phyloP scores from a whole-genome alignment of 2,113 vertebrate genomes.

The Passer montanus region DNA sequence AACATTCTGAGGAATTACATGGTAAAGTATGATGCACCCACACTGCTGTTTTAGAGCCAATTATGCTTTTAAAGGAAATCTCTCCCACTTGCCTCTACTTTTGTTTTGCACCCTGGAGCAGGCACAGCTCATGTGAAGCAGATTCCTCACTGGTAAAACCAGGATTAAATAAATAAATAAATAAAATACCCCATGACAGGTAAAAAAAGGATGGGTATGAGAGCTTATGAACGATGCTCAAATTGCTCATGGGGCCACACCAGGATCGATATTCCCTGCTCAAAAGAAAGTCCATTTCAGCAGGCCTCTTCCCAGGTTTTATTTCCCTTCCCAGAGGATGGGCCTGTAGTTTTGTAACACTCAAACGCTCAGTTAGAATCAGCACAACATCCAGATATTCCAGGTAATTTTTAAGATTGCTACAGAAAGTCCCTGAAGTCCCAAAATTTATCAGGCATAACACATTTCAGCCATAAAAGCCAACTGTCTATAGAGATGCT shows the following conservation, averaged over 20 bases:
- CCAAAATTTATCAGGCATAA: neutral
- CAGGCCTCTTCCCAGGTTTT: neutral
- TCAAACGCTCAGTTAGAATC: neutral
- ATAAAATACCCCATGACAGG: neutral
- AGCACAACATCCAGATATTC: neutral
- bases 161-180: neutral
- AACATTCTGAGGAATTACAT: neutral
- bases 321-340: neutral
- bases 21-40: neutral
- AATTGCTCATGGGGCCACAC: neutral
- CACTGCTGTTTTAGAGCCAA: neutral
- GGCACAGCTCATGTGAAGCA: fast-evolving
- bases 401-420: neutral
- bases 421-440: neutral
- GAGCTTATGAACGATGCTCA: neutral
- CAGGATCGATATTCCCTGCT: neutral
- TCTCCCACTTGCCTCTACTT: neutral
- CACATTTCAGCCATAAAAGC: neutral
- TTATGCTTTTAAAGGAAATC: neutral
- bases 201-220: neutral
- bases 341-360: neutral
- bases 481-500: neutral
- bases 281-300: neutral
- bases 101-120: neutral
- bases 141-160: neutral